These are phyloP conservation scores for Dryadula phaetusa DNA, from an alignment of 2,888 invertebrate genomes.

Conservation along the genomic window DNA sequence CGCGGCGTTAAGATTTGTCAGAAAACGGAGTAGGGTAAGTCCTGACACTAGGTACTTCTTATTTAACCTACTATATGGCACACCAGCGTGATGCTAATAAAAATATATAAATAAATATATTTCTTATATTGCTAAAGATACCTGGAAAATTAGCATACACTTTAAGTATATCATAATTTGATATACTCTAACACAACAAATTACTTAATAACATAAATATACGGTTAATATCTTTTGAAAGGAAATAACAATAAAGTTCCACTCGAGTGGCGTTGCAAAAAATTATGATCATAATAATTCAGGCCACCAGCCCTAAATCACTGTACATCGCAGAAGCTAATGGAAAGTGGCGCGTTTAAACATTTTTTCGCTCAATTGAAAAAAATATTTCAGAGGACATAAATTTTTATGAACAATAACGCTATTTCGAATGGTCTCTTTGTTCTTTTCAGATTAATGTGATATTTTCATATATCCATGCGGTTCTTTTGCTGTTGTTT, in stretches of 20 bases:
- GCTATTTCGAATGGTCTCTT: constrained; percentile 40
- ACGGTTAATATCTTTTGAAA: constrained; percentile 15
- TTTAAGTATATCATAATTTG: background rate
- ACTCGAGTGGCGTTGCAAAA: constrained; percentile 37
- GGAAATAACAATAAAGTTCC: constrained; percentile 42
- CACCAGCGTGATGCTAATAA: too few relatives aligned
- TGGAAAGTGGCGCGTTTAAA: constrained; percentile 63
- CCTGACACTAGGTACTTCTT: too few relatives aligned
- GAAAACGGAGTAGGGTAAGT: too few relatives aligned
- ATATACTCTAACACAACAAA: background rate
- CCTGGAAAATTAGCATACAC: background rate
- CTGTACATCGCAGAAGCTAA: constrained; percentile 63
- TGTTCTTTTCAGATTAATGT: constrained; percentile 46
- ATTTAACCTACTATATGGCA: too few relatives aligned
- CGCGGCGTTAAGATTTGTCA: too few relatives aligned
- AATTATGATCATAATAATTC: constrained; percentile 51
- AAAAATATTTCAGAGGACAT: constrained; percentile 52
- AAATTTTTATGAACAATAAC: constrained; percentile 47
- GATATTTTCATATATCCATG: constrained; percentile 34
- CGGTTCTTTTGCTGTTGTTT: constrained; percentile 35
- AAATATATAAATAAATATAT: too few relatives aligned
- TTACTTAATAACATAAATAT: constrained; percentile 14
- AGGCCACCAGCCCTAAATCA: constrained; percentile 63
- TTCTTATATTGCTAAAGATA: background rate
- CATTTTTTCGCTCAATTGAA: constrained; percentile 63